Evolutionary conservation across 1,140 invertebrate genomes (phyloP), one percentile per base, ranked within the genome.

Genomic region (Polypedilum pembai): DNA sequence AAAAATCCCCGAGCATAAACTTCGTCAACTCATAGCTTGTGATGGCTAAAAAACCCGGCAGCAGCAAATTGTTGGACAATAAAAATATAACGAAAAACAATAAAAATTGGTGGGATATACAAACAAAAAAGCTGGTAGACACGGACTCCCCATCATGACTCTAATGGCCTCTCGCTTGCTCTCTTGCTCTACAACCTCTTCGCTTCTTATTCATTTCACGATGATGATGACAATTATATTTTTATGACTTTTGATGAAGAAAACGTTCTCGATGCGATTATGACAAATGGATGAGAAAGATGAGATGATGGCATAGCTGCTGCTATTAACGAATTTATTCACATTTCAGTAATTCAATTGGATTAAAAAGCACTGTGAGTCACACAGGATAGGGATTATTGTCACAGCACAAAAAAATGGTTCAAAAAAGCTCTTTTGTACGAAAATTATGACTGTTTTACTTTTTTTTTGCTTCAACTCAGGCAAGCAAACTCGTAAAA

Each of bases 81-180:
- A 69, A 69, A 69, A 69, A 69, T 69, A 69, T 69, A 69, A 69
- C 65, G 65, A 69, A 69, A 69, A 69, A 69, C 65, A 69, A 69
- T 69, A 69, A 69, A 69, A 69, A 69, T 20, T 20, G 65, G 45
- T 56, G 45, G 15, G 45, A 56, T 56, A n/a, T 56, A 33, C 24
- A 33, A 56, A 56, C 45, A n/a, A 33, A 12, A 56, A 56, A 15
- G 12, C 45, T n/a, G n/a, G 45, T 33, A 56, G 45, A 56, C 45
- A 56, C 45, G 45, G 45, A 56, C 45, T 56, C 45, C 45, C 45
- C 45, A 56, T 56, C 45, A 56, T 56, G 45, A 56, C 45, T 56
- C 45, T 56, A 56, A 56, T 56, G 45, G 45, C 45, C n/a, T 56
- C n/a, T 56, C 41, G 15, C 41, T 45, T 45, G 8, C 41, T 45